Evolutionary conservation across 2,113 vertebrate genomes (phyloP), one percentile per base, ranked within the genome.

Genomic region (Prochilodus magdalenae): DNA sequence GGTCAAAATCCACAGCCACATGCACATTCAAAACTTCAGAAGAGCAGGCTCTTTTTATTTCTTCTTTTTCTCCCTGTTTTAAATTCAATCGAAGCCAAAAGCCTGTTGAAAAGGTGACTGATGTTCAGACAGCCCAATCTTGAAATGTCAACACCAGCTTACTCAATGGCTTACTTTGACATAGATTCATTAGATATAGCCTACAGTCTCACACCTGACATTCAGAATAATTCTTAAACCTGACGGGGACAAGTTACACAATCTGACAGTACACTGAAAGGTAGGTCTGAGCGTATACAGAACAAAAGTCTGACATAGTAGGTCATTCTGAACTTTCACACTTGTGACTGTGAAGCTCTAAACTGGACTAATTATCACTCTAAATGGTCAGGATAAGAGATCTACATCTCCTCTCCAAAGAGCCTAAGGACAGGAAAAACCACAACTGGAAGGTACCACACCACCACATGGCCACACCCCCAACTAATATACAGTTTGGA

Each of bases 351-450:
- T 20, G 33, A 30, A 67, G 30, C 18, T n/a, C 22, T 55, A 73
- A 89, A 90, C 80, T 81, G 20, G 87, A 81, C 80, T 83, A 60
- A 90, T 89, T 87, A 83, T 80, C 78, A 47, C 30, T 40, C 78
- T 82, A 89, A 87, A 88, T 85, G 83, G 75, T 80, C 84, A 77
- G 78, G 24, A 27, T 69, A 36, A 83, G 73, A 33, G 15, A 24
- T 66, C 62, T 65, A 7, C 5, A 4, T 16, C 14, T 16, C 16
- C 30, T 16, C 2, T 3, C 2, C 15, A 12, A 33, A 13, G 63
- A 66, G 63, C 63, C 63, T 66, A 33, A 15, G 33, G 27, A 20
- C 13, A 33, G 18, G 8, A 33, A 66, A 10, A 5, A 63, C 10
- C 3, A 26, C 26, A 26, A 63, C 26, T n/a, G n/a, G 29, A 66